Conservation (phyloP, 92 coral and sea anemone genomes). For the Zoanthus sansibaricus region DNA sequence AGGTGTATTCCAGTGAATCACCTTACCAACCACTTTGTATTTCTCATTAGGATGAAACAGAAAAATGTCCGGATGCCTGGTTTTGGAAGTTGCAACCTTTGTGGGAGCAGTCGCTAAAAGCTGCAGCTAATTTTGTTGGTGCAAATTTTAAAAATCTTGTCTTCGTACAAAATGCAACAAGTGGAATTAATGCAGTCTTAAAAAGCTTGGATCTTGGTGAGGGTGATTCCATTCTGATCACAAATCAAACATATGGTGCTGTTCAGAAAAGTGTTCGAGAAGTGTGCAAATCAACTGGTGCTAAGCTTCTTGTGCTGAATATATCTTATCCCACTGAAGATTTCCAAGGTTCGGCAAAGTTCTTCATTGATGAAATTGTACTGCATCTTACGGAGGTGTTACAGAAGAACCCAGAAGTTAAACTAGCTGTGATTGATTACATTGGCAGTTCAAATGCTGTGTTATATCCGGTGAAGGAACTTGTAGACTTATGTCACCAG, state of each 20-base stretch:
- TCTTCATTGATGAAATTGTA: constrained; percentile 73
- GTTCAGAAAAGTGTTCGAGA: constrained; percentile 73
- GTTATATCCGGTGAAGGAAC: constrained; percentile 71
- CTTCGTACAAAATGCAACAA: constrained; percentile 77
- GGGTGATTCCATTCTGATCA: constrained; percentile 75
- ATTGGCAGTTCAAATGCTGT: constrained; percentile 80
- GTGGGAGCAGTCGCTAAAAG: constrained; percentile 60
- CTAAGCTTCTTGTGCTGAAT: constrained; percentile 80
- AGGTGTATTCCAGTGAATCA: no score
- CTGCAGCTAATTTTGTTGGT: constrained; percentile 75
- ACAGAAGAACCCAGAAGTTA: constrained; percentile 68
- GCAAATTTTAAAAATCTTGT: constrained; percentile 68
- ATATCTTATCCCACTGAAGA: constrained; percentile 78
- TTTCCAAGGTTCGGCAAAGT: constrained; percentile 66
- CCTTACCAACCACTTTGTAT: no score
- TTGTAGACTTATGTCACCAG: constrained; percentile 76
- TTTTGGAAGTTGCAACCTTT: constrained; percentile 41
- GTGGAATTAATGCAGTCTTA: constrained; percentile 71
- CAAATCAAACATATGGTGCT: constrained; percentile 83
- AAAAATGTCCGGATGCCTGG: constrained; percentile 70
- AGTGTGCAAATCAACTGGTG: constrained; percentile 65
- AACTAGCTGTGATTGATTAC: constrained; percentile 76
- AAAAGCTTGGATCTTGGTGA: constrained; percentile 64
- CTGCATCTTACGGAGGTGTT: constrained; percentile 76
- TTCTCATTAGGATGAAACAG: constrained; percentile 63